Percentiles rank a stretch among this genome's conserved stretches.
Conservation (phyloP, 2,113 vertebrate species). For the Dasyprocta punctata region DNA sequence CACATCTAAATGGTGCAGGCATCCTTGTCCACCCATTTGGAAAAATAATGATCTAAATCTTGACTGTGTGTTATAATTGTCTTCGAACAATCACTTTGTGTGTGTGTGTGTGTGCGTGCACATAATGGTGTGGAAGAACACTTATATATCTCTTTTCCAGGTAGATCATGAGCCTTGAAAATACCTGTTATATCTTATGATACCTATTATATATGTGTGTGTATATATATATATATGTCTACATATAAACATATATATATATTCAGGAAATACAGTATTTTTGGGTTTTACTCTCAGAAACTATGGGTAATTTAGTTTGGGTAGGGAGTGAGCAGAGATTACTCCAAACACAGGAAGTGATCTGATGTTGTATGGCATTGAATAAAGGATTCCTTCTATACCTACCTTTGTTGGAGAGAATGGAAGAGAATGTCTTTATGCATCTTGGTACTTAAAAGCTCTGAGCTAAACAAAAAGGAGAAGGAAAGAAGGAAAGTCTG, state of each 20-base stretch:
- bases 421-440: not conserved
- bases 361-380: not conserved
- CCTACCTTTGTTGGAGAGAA: not conserved
- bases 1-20: not conserved
- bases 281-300: slow-evolving; percentile 35
- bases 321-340: not conserved
- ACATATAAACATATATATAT: no score
- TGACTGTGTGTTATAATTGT: not conserved
- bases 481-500: not conserved
- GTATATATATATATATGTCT: no score
- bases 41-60: not conserved
- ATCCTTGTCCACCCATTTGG: not conserved
- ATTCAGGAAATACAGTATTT: not conserved
- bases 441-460: not conserved
- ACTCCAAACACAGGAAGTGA: not conserved
- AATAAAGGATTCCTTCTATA: not conserved
- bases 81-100: not conserved
- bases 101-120: not conserved
- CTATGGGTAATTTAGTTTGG: not conserved
- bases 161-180: not conserved
- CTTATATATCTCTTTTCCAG: not conserved
- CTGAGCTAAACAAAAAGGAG: not conserved
- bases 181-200: not conserved
- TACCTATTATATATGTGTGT: no score
- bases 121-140: not conserved